Percentiles rank a stretch among this genome's conserved stretches.
These are phyloP conservation scores for Pseudoips prasinana DNA, from an alignment of 2,888 invertebrate genomes.

Conservation along the genomic window DNA sequence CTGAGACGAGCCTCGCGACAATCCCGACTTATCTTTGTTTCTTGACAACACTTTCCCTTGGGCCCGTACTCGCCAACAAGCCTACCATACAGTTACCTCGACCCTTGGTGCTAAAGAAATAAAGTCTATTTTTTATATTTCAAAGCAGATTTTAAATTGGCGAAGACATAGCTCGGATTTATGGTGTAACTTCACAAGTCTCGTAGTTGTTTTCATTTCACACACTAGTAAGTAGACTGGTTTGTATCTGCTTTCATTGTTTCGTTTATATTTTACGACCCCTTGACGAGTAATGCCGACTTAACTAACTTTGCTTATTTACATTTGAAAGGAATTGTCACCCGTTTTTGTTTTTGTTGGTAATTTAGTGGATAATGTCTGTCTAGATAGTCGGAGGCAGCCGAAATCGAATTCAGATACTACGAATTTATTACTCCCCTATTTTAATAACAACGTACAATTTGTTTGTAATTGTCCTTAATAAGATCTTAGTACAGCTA, in stretches of 20 bases:
- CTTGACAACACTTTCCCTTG: constrained; percentile 77
- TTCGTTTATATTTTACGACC: constrained; percentile 37
- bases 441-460: too few relatives aligned
- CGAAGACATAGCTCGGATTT: constrained; percentile 55
- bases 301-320: constrained; percentile 30
- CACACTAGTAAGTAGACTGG: constrained; percentile 55
- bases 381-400: background rate
- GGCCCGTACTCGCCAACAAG: constrained; percentile 43
- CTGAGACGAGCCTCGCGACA: constrained; percentile 64
- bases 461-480: too few relatives aligned
- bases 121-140: constrained; percentile 27
- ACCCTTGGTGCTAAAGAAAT: constrained; percentile 22
- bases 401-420: background rate
- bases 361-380: constrained; percentile 8
- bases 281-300: constrained; percentile 28
- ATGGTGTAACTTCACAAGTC: constrained; percentile 67
- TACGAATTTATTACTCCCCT: too few relatives aligned
- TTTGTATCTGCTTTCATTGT: constrained; percentile 45
- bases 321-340: constrained; percentile 26
- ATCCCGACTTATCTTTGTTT: constrained; percentile 76
- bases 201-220: constrained; percentile 71
- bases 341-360: constrained; percentile 29
- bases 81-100: constrained; percentile 20
- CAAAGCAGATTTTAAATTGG: constrained; percentile 9
- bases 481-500: too few relatives aligned